Conservation (phyloP, 2,797 vertebrate genomes). For the Gallinago solitaria region DNA sequence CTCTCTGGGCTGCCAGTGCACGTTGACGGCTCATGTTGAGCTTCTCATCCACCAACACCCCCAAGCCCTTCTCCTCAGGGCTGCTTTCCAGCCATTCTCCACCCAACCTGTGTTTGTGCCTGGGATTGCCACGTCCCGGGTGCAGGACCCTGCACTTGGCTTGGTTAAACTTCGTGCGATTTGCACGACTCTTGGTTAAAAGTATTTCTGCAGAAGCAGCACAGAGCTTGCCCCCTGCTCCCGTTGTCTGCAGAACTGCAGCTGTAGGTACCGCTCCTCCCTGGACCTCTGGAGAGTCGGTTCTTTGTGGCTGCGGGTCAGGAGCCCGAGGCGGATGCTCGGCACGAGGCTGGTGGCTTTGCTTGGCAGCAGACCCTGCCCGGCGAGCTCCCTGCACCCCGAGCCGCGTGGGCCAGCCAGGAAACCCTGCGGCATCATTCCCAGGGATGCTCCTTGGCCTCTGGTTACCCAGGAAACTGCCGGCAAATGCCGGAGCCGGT, state of each 20-base stretch:
- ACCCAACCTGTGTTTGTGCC: no score
- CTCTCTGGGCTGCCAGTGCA: no score
- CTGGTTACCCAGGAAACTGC: slow-evolving; percentile 11
- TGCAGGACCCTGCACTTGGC: no score
- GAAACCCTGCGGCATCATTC: not conserved
- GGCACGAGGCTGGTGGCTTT: not conserved
- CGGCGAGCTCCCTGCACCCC: accelerated
- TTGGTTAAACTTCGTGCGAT: no score
- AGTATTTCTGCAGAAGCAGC: not conserved
- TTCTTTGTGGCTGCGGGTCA: not conserved
- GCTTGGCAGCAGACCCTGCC: not conserved
- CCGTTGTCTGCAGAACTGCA: accelerated
- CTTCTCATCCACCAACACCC: no score
- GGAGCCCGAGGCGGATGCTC: not conserved
- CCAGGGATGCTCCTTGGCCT: not conserved
- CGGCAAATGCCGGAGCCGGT: not conserved
- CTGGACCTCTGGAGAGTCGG: not conserved
- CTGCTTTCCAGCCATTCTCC: no score
- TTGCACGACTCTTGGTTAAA: not conserved
- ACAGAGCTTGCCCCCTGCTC: not conserved
- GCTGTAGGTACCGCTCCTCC: accelerated
- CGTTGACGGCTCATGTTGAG: no score
- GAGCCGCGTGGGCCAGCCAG: not conserved
- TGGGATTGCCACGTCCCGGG: no score
- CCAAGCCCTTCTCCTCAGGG: no score